Percentiles rank a stretch among this genome's conserved stretches.
phyloP scores from a whole-genome alignment of 2,113 vertebrate species.

The Hemichromis elongatus region DNA sequence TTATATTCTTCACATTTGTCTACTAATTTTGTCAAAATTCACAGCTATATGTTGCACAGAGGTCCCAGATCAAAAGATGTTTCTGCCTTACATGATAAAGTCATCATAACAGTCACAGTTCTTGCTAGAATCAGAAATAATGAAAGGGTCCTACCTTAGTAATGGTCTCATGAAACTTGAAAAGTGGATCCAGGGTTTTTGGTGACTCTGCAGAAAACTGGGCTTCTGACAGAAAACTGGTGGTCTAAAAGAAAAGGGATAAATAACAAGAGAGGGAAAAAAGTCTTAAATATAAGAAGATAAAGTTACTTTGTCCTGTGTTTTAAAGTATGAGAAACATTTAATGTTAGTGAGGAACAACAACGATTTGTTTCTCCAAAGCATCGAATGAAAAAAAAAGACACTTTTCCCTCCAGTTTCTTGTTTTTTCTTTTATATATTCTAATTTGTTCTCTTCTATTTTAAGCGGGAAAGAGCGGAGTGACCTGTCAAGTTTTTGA shows the following conservation, averaged over 20 bases:
- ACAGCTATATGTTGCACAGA: neutral
- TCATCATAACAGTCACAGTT: neutral
- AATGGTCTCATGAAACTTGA: constrained; percentile 84
- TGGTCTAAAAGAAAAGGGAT: constrained; percentile 68
- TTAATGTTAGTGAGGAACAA: neutral
- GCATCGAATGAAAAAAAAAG: neutral
- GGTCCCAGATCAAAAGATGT: neutral
- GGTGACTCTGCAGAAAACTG: constrained; percentile 69
- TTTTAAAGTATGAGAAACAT: neutral
- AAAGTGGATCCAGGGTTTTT: constrained; percentile 80
- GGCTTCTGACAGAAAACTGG: constrained; percentile 83
- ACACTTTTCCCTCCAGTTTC: neutral
- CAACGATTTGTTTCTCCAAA: neutral
- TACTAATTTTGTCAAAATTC: neutral
- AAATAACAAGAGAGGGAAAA: neutral
- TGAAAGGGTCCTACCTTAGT: constrained; percentile 79
- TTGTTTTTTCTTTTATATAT: neutral
- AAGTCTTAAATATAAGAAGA: neutral
- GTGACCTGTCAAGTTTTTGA: neutral
- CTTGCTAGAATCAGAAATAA: neutral
- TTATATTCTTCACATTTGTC: neutral
- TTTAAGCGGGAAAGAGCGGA: neutral
- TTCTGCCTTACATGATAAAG: neutral
- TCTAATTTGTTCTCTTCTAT: neutral
- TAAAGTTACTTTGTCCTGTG: neutral